Percentiles rank a stretch among this genome's conserved stretches.
Evolutionary conservation across 2,113 vertebrate species (phyloP).

Genomic region (Callipepla squamata): DNA sequence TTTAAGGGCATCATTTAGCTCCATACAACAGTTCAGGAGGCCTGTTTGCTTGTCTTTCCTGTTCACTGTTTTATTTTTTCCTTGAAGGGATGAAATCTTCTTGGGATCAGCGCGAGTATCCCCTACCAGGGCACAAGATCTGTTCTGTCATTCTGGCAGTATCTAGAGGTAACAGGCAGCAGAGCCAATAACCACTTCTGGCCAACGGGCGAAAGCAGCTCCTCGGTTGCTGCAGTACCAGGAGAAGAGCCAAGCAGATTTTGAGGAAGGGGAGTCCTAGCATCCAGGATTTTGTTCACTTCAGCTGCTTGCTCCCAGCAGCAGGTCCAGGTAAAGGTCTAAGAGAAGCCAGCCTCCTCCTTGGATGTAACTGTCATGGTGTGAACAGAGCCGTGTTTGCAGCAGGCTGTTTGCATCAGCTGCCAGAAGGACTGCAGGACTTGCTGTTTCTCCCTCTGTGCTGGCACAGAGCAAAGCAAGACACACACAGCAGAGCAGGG

Average conservation of each 20-base stretch:
- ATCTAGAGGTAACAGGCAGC: neutral
- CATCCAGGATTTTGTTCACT: accelerated
- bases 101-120: neutral
- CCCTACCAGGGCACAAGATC: neutral
- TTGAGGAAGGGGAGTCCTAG: neutral
- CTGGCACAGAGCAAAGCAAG: neutral
- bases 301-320: accelerated
- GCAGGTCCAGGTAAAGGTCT: neutral
- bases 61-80: neutral
- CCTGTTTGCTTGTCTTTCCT: neutral
- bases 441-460: neutral
- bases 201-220: neutral
- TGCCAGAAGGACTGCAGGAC: constrained; percentile 3
- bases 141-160: neutral
- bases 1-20: neutral
- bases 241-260: neutral
- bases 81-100: neutral
- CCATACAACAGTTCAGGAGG: neutral
- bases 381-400: accelerated
- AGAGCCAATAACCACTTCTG: neutral
- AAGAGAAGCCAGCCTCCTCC: neutral
- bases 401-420: neutral
- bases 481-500: neutral
- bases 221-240: neutral
- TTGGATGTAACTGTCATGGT: neutral